Base-by-base conservation (phyloP, 2,113 vertebrate species). In the Monopterus albus region DNA sequence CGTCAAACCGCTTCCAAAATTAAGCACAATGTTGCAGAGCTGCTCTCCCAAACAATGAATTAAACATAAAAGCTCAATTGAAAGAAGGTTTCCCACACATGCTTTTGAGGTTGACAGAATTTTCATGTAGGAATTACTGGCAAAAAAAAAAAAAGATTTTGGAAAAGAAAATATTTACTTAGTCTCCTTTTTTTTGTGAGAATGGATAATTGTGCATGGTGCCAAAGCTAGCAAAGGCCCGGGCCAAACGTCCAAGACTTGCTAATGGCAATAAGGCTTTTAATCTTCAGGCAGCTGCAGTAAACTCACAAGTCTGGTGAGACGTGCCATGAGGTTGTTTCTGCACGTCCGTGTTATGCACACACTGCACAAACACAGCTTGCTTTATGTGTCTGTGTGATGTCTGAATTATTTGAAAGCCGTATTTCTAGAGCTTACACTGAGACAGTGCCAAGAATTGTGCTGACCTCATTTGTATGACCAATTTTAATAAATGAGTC, bases 211-310 rank as follows among this genome's bases (percentile, higher is more conserved):
- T 9, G 63, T 51, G 28, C 14, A 57, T 9, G 8, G 6, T 57
- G 74, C 81, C 77, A 85, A 83, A 75, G 26, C 26, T 20, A 73
- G 45, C 62, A 55, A 61, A 71, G 35, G 29, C 58, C 55, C 29
- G 10, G 49, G 10, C 49, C 33, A 75, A 62, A 78, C 33, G 64
- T 76, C 81, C 55, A 75, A 46, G 33, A 72, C 47, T 26, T 40
- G 28, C 38, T 51, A 46, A 56, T 42, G 26, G 46, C 72, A 83
- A 58, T 63, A 79, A 80, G 64, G 73, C 64, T 72, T 79, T 81
- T 77, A 85, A 80, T 85, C 78, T 74, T 61, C 61, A 72, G 66
- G 56, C 71, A 74, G 60, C 74, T 61, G 51, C 68, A 42, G 49
- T 10, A 72, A 82, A 81, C 43, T 43, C 40, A 20, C 15, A 56